These are phyloP conservation scores for Calameuta pallipes DNA, from an alignment of 2,888 invertebrate genomes.

Conservation along the genomic window DNA sequence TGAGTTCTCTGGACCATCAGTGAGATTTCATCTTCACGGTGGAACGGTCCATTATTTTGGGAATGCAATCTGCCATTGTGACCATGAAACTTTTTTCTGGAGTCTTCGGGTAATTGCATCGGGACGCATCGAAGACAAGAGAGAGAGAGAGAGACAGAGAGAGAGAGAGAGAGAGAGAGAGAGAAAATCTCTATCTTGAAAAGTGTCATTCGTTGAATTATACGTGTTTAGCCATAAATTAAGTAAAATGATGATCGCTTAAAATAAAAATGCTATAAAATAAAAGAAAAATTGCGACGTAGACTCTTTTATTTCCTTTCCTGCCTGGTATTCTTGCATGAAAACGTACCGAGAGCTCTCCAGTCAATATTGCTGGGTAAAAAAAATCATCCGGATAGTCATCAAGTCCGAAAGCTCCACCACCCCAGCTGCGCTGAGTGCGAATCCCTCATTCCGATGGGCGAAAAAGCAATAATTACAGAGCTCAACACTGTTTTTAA, in stretches of 20 bases:
- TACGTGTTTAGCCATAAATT: not conserved
- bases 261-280: not conserved
- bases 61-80: not conserved
- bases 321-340: not conserved
- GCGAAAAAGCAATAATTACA: constrained; percentile 22
- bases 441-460: not conserved
- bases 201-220: not conserved
- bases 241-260: not conserved
- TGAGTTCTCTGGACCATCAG: not conserved
- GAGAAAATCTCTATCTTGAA: not conserved
- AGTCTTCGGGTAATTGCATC: not conserved
- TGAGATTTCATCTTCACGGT: not conserved
- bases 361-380: not conserved
- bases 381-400: constrained; percentile 16
- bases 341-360: not conserved
- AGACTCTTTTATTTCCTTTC: not conserved
- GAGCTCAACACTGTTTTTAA: constrained; percentile 23
- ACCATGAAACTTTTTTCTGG: not conserved
- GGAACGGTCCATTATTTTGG: not conserved
- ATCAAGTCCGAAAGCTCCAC: constrained; percentile 4
- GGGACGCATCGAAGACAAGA: not conserved
- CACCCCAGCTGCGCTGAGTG: constrained; percentile 6
- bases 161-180: no score
- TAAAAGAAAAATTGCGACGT: not conserved
- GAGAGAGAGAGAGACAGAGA: no score